Conservation (phyloP, 2,797 vertebrate species). For the Mus caroli region DNA sequence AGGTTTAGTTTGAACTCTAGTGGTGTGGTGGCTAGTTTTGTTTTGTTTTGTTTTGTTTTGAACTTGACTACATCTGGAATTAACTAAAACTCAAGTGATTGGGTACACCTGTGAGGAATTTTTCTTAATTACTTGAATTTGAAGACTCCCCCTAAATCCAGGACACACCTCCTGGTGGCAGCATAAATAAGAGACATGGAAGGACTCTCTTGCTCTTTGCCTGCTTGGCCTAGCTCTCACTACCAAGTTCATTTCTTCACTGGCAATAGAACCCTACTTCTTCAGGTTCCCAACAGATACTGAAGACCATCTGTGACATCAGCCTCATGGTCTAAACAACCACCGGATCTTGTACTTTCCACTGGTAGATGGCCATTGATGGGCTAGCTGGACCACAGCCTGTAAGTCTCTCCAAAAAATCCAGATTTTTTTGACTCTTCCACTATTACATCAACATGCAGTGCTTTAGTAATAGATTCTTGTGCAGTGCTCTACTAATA, state of each 20-base stretch:
- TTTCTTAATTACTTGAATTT: not conserved
- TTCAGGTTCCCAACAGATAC: not conserved
- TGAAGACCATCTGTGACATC: not conserved
- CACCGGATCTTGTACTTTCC: not conserved
- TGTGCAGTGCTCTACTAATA: not conserved
- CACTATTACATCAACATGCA: not conserved
- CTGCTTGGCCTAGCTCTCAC: not conserved
- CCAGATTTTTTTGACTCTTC: not conserved
- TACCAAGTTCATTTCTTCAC: not conserved
- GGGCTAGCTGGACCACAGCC: not conserved
- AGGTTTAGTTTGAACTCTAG: not conserved
- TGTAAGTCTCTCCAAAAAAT: not conserved
- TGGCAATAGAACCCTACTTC: not conserved
- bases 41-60: not conserved
- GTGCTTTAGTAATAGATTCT: not conserved
- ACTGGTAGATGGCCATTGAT: not conserved
- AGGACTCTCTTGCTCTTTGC: not conserved
- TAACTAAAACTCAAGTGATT: not conserved
- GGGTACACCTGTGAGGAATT: not conserved
- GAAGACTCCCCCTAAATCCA: not conserved
- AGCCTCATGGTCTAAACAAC: not conserved
- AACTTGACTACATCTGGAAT: not conserved
- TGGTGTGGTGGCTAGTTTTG: not conserved
- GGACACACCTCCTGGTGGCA: not conserved
- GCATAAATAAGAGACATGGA: not conserved